These are phyloP conservation scores for Podarcis cretensis DNA, from an alignment of 2,113 vertebrate species.

Conservation along the genomic window DNA sequence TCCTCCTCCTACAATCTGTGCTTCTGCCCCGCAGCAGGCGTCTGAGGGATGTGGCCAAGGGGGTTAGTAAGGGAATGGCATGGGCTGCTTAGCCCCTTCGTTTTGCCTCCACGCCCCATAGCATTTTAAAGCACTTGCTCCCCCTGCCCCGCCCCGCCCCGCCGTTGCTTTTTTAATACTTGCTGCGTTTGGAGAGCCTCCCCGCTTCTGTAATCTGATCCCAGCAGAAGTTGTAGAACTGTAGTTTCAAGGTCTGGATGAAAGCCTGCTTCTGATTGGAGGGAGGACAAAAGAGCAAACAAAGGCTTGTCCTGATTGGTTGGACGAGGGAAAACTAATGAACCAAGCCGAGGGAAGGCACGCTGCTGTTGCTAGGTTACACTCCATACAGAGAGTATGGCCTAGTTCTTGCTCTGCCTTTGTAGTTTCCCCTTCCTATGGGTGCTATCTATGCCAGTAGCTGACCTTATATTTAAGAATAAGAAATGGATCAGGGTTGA, in stretches of 20 bases:
- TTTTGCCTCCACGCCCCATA: not conserved
- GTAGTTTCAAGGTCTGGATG: not conserved
- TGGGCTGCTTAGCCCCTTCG: not conserved
- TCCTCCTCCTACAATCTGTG: not conserved
- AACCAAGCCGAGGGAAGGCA: not conserved
- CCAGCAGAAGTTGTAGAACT: not conserved
- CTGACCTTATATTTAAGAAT: not conserved
- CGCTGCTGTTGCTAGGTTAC: conserved; percentile 29
- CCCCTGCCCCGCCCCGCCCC: too few species aligned
- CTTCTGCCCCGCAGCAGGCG: not conserved
- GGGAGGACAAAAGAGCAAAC: not conserved
- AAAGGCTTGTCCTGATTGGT: conserved; percentile 5
- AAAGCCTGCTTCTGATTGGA: conserved; percentile 4
- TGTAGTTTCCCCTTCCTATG: not conserved
- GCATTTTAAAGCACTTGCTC: not conserved
- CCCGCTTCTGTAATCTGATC: not conserved
- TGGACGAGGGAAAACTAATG: not conserved
- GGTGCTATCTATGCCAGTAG: not conserved
- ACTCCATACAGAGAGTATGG: not conserved
- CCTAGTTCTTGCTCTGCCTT: not conserved
- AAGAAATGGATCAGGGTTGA: not conserved
- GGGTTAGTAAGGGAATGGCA: not conserved
- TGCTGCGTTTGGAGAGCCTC: not conserved
- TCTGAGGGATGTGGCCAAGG: too few species aligned
- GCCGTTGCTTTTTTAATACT: not conserved